Evolutionary conservation across 1,140 invertebrate genomes (phyloP), one percentile per base, ranked within the genome.

Genomic region (Zelostemma sp.): DNA sequence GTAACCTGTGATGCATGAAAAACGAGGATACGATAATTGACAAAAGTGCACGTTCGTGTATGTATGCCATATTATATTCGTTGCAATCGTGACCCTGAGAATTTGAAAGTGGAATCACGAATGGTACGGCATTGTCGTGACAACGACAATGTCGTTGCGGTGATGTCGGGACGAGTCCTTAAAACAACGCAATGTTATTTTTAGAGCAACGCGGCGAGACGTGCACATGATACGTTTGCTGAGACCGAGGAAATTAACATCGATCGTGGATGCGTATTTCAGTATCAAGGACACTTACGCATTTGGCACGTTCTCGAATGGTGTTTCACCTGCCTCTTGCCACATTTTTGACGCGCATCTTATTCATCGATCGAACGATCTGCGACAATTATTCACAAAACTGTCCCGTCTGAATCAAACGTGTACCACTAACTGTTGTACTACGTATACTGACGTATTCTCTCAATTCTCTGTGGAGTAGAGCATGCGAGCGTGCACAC

Each of bases 341-440:
- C 80, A 80, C 83, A 85, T 84, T 73, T 76, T 75, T 62, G 51
- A 74, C 60, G 74, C 46, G 75, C 80, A 82, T 83, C 43, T 79
- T 85, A 80, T 66, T 76, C 65, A 66, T 69, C 45, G 53, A 68
- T 56, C 49, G 40, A 49, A 47, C 45, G 17, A 47, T 19, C 51
- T 40, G 40, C 14, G 33, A 53, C 47, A 38, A 46, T 35, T 41
- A 15, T 45, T 17, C 19, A 59, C 41, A 16, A 16, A 8, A 28
- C 8, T 28, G 25, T n/a, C n/a, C n/a, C n/a, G 3, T 14, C 48
- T 41, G 58, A 35, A 56, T 19, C 19, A 19, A 47, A 47, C 14
- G 40, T 43, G 40, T 43, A 17, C 40, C 40, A 43, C 40, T 6
- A 43, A 43, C 14, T 15, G 14, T 38, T 12, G 35, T 38, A 38